A percentile compares a stretch with the other conserved stretches of the same genome.
Conservation (phyloP, 2,113 vertebrate genomes). For the Orycteropus afer region DNA sequence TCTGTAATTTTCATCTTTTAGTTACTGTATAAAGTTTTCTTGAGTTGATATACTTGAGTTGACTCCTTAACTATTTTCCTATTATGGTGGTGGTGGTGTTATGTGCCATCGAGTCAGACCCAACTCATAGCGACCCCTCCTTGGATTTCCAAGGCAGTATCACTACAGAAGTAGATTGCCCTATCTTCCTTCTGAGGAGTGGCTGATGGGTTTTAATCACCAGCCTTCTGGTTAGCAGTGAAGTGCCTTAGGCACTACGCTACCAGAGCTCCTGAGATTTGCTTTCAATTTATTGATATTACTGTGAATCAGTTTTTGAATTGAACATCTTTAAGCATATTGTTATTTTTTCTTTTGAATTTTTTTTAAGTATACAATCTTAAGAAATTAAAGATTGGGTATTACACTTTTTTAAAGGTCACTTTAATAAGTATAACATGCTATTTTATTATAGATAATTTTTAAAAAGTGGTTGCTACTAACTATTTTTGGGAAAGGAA, state of each 20-base stretch:
- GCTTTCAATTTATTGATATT: not conserved
- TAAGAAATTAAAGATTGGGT: not conserved
- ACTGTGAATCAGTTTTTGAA: not conserved
- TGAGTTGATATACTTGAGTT: not conserved
- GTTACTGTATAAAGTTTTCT: not conserved
- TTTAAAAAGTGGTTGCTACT: not conserved
- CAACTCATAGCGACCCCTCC: too few species aligned
- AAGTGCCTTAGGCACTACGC: too few species aligned
- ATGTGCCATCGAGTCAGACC: too few species aligned
- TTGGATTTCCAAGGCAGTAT: too few species aligned
- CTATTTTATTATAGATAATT: not conserved
- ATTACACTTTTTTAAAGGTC: not conserved
- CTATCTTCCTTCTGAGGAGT: too few species aligned
- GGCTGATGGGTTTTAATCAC: too few species aligned
- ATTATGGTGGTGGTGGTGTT: not conserved
- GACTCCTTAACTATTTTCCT: not conserved
- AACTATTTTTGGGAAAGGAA: not conserved
- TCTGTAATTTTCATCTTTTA: not conserved
- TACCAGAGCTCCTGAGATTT: not conserved
- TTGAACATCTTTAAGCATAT: not conserved
- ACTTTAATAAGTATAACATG: not conserved
- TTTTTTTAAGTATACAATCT: slow-evolving; percentile 32
- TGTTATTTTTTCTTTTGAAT: not conserved
- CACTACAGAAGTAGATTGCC: too few species aligned
- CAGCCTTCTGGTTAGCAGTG: too few species aligned